Evolutionary conservation across 2,797 vertebrate species (phyloP), one percentile per base, ranked within the genome.

Genomic region (Characodon lateralis): DNA sequence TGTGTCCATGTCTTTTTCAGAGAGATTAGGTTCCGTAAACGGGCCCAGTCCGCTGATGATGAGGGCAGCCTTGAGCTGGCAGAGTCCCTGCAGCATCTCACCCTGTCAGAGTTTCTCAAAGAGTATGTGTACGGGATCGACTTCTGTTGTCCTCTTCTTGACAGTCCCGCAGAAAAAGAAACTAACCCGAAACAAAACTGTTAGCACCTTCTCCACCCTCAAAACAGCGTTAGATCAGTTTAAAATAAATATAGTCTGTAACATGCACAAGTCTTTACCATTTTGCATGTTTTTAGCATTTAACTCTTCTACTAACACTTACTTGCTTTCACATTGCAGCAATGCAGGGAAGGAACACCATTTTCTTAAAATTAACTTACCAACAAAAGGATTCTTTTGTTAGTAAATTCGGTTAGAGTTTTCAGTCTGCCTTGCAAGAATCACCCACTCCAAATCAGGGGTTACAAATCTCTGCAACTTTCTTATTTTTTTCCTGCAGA

Each of bases 101-200:
- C 96, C 39, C 93, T 96, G 85, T 96, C 95, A 72, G 96, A 96
- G 93, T 96, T 96, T 91, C 95, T 96, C 89, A 96, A 96, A 96
- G 96, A 96, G 96, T 96, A 96, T 78, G 96, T 96, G 83, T 71
- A 68, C 66, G 53, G 68, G 20, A 41, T 24, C 1, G 14, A 58
- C 13, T n/a, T 66, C 80, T 74, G 6, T 73, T 2, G 22, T 46
- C 70, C 51, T n/a, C 1, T 46, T 75, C 16, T 46, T 78, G 73
- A 77, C 76, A 0, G 0, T 53, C 63, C 53, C 1, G 20, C 22
- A 43, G 12, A 1, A 53, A 50, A 50, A 68, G 5, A 14, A 28
- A 82, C 88, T 89, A 89, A 88, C 76, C 8, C 59, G 6, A 55
- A 70, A 65, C 2, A 18, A 35, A 53, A 46, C 14, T 43, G 26